A percentile compares a stretch with the other conserved stretches of the same genome.
Conservation (phyloP, 2,113 vertebrate genomes). For the Charina bottae region DNA sequence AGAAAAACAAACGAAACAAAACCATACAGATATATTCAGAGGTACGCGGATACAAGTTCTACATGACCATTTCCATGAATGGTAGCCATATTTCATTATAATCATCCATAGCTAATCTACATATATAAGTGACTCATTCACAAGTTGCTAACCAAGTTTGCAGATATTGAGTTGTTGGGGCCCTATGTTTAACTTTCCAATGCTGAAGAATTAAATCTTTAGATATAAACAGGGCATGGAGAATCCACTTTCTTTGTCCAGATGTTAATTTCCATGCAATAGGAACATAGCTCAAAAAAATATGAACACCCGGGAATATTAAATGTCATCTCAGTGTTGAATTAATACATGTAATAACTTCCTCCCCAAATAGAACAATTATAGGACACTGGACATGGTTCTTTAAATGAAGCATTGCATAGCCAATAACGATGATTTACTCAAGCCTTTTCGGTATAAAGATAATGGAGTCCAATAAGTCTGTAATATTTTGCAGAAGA, state of each 20-base stretch:
- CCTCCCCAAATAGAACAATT: not conserved
- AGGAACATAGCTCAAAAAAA: not conserved
- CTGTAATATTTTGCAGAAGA: not conserved
- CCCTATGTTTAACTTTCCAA: no score
- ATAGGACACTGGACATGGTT: not conserved
- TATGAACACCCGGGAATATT: not conserved
- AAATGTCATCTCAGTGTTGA: not conserved
- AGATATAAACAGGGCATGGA: no score
- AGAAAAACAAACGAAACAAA: not conserved
- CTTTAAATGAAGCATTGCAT: not conserved
- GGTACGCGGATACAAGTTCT: not conserved
- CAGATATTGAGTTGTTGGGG: no score
- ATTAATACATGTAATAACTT: not conserved
- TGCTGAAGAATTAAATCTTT: not conserved
- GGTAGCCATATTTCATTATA: no score
- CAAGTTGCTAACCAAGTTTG: no score
- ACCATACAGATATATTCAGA: not conserved
- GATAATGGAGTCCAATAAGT: not conserved
- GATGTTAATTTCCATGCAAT: no score
- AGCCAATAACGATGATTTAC: not conserved
- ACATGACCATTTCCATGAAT: no score
- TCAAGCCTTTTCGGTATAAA: not conserved
- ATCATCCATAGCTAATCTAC: no score
- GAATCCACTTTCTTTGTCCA: not conserved
- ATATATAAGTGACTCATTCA: no score